Evolutionary conservation across 30 jellyfish, hydroid and myxozoan species (phyloP).

Genomic region (Aurelia aurita complex sp. Pacific): DNA sequence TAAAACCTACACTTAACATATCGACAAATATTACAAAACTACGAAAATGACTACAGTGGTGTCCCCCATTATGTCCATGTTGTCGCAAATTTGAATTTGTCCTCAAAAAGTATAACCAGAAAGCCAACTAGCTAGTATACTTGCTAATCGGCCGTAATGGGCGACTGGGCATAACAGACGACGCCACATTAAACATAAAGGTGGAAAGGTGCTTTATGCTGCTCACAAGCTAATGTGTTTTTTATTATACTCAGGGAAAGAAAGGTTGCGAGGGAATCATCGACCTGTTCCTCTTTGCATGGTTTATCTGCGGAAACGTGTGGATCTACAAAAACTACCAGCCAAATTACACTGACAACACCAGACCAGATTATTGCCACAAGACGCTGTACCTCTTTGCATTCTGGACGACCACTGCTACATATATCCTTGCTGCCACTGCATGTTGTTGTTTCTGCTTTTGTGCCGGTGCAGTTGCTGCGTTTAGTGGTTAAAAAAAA

Average conservation of each 20-base stretch:
- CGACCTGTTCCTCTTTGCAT: constrained; percentile 88
- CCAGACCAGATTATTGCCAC: constrained; percentile 61
- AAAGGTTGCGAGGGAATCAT: constrained; percentile 83
- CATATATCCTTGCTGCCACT: constrained; percentile 65
- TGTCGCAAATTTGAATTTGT: too few species aligned
- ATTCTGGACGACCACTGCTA: constrained; percentile 91
- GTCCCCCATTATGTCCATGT: too few species aligned
- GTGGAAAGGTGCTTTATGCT: too few species aligned
- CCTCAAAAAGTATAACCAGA: too few species aligned
- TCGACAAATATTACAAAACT: too few species aligned
- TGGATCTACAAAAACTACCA: constrained; percentile 88
- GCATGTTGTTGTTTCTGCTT: constrained; percentile 92
- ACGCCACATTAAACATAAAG: too few species aligned
- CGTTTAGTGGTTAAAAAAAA: background rate
- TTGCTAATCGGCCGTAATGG: too few species aligned
- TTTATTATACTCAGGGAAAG: constrained; percentile 21
- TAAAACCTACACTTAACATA: too few species aligned
- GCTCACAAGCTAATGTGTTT: too few species aligned
- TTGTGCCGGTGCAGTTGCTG: constrained; percentile 63
- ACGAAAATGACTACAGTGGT: too few species aligned
- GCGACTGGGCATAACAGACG: too few species aligned
- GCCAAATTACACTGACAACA: constrained; percentile 56
- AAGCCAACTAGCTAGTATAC: too few species aligned
- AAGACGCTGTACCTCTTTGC: constrained; percentile 84
- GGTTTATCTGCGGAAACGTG: constrained; percentile 97